Evolutionary conservation across 2,888 invertebrate genomes (phyloP), one percentile per base, ranked within the genome.

Genomic region (Tenthredo livida): DNA sequence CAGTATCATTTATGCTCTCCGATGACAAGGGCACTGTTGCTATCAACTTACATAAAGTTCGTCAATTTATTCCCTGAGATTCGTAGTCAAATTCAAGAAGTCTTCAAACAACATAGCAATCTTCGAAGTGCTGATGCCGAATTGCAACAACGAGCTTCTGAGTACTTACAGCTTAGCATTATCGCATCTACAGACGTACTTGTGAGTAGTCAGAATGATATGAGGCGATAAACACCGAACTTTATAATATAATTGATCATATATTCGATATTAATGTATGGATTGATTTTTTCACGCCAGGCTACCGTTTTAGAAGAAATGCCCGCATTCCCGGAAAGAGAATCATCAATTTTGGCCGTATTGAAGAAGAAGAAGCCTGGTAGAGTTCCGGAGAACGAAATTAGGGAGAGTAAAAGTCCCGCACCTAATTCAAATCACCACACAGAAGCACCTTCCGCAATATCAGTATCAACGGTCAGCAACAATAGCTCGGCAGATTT

Each of bases 31-130:
- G 99, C 99, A 88, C 95, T 99, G 37, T 94, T 99, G 75, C 95
- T 99, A 84, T 99, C 99, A 43, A 99, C 99, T 9, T 99, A 99
- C 93, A 98, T 99, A 90, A 99, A 99, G 94, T 99, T 99, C 94
- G 97, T 99, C 87, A 99, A 99, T 94, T 95, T 99, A 83, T 99
- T 99, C 94, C 99, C 99, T 82, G 99, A 99, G 95, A 99, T 99
- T 91, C 98, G 99, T 94, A 95, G 96, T 87, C 97, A 98, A 90
- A 98, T 99, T 86, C 99, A 99, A 94, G 98, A 98, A 93, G 98
- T 99, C 88, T 98, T 98, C 93, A 96, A 96, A 89, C 97, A 97
- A 91, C 98, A 99, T 93, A 99, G 98, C 91, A 99, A 99, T 94
- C 94, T 99, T 89, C 96, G 98, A 61, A 99, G 98, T 90, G 98